Percentiles rank a stretch among this genome's conserved stretches.
phyloP scores from a whole-genome alignment of 2,113 vertebrate genomes.

The Ellobius talpinus region DNA sequence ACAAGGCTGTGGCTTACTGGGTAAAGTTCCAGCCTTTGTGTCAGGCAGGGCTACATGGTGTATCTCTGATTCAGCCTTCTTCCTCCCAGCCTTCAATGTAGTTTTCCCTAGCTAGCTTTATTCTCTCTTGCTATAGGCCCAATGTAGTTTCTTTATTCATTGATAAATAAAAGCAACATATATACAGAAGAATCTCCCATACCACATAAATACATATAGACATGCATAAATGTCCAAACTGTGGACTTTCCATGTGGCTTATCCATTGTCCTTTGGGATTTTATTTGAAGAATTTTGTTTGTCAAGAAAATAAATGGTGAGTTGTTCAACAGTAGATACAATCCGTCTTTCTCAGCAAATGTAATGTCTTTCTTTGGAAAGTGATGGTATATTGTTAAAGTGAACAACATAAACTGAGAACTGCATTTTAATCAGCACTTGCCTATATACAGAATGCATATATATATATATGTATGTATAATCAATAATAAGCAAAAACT shows the following conservation, averaged over 20 bases:
- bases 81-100: too few relatives aligned
- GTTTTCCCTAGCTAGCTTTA: too few relatives aligned
- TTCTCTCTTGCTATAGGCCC: too few relatives aligned
- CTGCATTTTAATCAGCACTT: background rate
- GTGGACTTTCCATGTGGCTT: background rate
- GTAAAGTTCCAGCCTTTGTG: too few relatives aligned
- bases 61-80: too few relatives aligned
- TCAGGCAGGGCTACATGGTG: fast-evolving
- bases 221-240: background rate
- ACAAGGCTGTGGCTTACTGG: too few relatives aligned
- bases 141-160: too few relatives aligned
- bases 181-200: fast-evolving
- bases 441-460: background rate
- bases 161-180: too few relatives aligned
- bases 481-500: background rate
- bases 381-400: background rate
- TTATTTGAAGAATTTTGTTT: background rate
- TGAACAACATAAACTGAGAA: background rate
- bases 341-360: background rate
- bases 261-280: background rate
- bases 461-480: background rate
- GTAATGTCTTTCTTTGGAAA: background rate
- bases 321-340: background rate
- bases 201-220: background rate
- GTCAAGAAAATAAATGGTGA: background rate